Conservation (phyloP, 2,797 vertebrate species). For the Ataeniobius toweri region DNA sequence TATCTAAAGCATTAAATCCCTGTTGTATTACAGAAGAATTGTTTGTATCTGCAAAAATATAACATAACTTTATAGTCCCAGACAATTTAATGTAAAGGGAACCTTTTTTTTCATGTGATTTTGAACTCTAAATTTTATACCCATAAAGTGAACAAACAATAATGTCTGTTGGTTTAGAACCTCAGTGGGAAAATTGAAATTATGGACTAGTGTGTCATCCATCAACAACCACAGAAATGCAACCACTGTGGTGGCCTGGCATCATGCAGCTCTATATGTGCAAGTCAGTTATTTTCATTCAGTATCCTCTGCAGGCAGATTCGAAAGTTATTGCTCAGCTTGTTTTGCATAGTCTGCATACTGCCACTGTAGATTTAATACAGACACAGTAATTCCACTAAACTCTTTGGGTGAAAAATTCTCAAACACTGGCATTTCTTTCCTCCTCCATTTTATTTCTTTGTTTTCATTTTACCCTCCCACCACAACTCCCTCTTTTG, state of each 20-base stretch:
- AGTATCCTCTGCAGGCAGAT: slow-evolving; percentile 22
- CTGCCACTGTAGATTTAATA: slow-evolving; percentile 39
- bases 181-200: slow-evolving; percentile 17
- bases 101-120: neutral
- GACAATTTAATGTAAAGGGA: neutral
- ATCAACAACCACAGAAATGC: slow-evolving; percentile 28
- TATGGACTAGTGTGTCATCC: slow-evolving; percentile 14
- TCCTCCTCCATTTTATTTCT: slow-evolving; percentile 49
- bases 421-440: slow-evolving; percentile 42
- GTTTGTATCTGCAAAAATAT: neutral
- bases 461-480: slow-evolving; percentile 54
- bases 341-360: slow-evolving; percentile 31
- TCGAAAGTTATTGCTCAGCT: slow-evolving; percentile 42
- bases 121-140: neutral
- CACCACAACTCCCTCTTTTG: slow-evolving; percentile 51
- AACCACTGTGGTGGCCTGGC: slow-evolving; percentile 29
- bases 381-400: slow-evolving; percentile 33
- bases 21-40: neutral
- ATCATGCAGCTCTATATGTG: slow-evolving; percentile 31
- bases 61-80: neutral
- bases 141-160: neutral
- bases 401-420: slow-evolving; percentile 37
- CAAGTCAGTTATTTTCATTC: slow-evolving; percentile 43
- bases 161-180: slow-evolving; percentile 3
- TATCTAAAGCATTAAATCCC: neutral